Evolutionary conservation across 2,113 vertebrate genomes (phyloP).

Genomic region (Pavo muticus): DNA sequence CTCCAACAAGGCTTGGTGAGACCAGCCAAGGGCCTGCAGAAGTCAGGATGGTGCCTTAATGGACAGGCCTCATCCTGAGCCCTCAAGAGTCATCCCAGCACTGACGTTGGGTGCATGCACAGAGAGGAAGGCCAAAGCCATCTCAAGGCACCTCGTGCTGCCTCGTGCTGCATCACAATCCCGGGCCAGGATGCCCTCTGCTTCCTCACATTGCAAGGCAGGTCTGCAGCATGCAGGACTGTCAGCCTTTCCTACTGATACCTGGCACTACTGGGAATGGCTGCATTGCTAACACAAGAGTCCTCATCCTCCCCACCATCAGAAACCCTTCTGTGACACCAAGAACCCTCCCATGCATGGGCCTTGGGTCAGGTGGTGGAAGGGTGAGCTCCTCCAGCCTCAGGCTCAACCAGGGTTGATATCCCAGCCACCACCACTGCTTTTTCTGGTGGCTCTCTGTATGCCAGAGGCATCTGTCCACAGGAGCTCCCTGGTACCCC

Average conservation of each 20-base stretch:
- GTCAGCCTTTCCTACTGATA: no score
- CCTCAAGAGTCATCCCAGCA: not conserved
- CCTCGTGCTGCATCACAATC: no score
- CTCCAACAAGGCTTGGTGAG: not conserved
- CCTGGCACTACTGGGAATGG: not conserved
- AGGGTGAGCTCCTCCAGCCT: not conserved
- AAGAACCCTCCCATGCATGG: not conserved
- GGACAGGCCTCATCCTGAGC: not conserved
- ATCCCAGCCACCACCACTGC: not conserved
- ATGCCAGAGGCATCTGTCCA: not conserved
- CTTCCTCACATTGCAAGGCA: no score
- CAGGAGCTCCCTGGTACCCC: not conserved
- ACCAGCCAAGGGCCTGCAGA: not conserved
- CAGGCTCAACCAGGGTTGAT: not conserved
- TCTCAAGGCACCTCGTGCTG: no score
- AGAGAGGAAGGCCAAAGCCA: not conserved
- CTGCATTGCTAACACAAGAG: fast-evolving
- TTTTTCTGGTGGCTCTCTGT: not conserved
- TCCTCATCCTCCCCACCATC: not conserved
- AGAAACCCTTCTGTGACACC: fast-evolving
- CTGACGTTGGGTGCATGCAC: not conserved
- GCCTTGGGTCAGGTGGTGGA: fast-evolving
- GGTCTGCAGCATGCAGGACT: no score
- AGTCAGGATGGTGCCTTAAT: not conserved
- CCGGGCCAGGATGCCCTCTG: no score